Percentiles rank a stretch among this genome's conserved stretches.
Evolutionary conservation across 2,797 vertebrate genomes (phyloP).

Genomic region (Pagetopsis macropterus): DNA sequence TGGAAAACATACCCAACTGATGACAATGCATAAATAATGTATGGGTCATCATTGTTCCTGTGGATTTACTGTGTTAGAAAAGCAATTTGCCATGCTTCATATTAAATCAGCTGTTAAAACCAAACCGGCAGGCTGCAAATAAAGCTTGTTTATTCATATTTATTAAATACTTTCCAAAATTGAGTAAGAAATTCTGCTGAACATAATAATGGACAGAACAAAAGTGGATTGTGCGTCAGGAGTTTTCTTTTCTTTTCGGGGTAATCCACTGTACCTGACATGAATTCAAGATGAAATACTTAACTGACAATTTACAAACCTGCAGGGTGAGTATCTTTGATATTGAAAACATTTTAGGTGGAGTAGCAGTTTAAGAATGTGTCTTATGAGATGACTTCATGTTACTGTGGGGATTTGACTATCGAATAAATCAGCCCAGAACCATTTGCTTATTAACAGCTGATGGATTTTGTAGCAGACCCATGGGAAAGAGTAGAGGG

Average conservation of each 20-base stretch:
- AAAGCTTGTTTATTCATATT: neutral
- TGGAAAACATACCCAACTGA: constrained; percentile 2
- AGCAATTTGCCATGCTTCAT: constrained; percentile 3
- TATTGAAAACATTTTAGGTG: constrained; percentile 26
- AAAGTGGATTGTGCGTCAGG: neutral
- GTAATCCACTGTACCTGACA: neutral
- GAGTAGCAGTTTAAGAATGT: constrained; percentile 41
- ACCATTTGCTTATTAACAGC: constrained; percentile 73
- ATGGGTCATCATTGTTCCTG: constrained; percentile 17
- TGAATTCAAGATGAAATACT: constrained; percentile 8
- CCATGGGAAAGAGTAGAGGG: constrained; percentile 48
- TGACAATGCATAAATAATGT: constrained; percentile 47
- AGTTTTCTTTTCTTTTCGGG: neutral
- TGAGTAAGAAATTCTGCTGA: too few relatives aligned
- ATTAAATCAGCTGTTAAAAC: neutral
- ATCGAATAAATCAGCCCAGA: constrained; percentile 62
- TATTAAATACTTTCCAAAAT: neutral
- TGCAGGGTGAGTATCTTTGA: constrained; percentile 26
- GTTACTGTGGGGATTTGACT: constrained; percentile 61
- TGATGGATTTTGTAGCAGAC: constrained; percentile 72
- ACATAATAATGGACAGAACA: neutral
- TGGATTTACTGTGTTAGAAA: neutral
- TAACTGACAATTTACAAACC: neutral
- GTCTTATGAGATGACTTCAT: constrained; percentile 62
- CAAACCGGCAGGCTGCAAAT: neutral